phyloP scores from a whole-genome alignment of 2,113 vertebrate species.

The Archocentrus centrarchus region DNA sequence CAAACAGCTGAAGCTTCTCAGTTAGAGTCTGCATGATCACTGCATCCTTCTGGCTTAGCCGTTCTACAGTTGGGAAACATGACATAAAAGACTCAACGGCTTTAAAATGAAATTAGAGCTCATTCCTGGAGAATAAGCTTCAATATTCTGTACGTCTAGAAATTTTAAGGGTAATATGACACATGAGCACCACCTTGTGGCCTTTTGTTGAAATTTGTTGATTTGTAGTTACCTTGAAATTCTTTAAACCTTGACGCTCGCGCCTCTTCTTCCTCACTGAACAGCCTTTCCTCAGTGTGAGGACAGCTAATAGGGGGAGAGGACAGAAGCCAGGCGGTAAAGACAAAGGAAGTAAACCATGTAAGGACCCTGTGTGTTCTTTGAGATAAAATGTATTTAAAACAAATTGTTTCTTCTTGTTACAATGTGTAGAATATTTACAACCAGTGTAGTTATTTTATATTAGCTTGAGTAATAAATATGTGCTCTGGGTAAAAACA shows the following conservation, averaged over 20 bases:
- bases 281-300: slow-evolving; percentile 85
- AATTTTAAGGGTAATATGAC: not conserved
- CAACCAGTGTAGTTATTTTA: not conserved
- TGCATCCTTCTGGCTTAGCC: slow-evolving; percentile 85
- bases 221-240: slow-evolving; percentile 86
- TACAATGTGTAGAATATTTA: not conserved
- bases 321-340: not conserved
- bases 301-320: slow-evolving; percentile 84
- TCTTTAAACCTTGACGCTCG: slow-evolving; percentile 84
- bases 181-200: slow-evolving; percentile 62
- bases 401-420: not conserved
- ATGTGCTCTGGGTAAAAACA: not conserved
- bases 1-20: slow-evolving; percentile 93
- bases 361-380: not conserved
- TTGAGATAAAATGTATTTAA: too few relatives aligned
- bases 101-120: not conserved
- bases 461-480: not conserved
- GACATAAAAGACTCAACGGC: not conserved
- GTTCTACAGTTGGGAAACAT: slow-evolving; percentile 77
- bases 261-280: slow-evolving; percentile 86
- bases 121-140: not conserved
- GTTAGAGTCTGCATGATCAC: slow-evolving; percentile 85
- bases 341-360: not conserved
- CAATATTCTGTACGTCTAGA: not conserved
- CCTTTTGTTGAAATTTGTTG: not conserved